Conservation (phyloP, 2,797 vertebrate genomes). For the Trachurus trachurus region DNA sequence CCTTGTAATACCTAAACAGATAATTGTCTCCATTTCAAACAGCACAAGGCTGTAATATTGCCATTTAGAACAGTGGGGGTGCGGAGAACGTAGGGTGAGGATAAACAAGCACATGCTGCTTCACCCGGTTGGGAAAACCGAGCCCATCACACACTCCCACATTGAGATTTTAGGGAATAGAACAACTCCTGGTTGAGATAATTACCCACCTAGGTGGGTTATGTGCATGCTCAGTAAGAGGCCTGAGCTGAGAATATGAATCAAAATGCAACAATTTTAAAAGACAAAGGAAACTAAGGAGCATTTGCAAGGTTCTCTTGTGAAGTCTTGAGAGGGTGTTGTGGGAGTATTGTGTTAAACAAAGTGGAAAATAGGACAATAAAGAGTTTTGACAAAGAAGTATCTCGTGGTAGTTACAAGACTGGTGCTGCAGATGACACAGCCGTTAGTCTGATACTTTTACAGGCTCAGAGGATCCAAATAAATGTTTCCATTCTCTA, state of each 20-base stretch:
- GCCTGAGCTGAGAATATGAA: slow-evolving; percentile 70
- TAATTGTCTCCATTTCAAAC: slow-evolving; percentile 87
- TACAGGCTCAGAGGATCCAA: slow-evolving; percentile 50
- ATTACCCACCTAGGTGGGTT: slow-evolving; percentile 83
- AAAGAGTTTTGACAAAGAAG: slow-evolving; percentile 60
- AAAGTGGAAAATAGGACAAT: slow-evolving; percentile 57
- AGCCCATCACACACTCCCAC: slow-evolving; percentile 81
- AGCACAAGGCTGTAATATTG: slow-evolving; percentile 81
- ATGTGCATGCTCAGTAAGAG: slow-evolving; percentile 77
- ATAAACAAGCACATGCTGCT: slow-evolving; percentile 82
- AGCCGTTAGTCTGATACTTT: slow-evolving; percentile 22
- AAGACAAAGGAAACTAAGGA: slow-evolving; percentile 67
- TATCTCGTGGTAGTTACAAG: neutral
- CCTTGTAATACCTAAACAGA: slow-evolving; percentile 86
- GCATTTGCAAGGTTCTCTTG: slow-evolving; percentile 57
- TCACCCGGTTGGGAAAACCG: slow-evolving; percentile 71
- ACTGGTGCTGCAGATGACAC: slow-evolving; percentile 26
- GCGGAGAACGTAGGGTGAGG: slow-evolving; percentile 74
- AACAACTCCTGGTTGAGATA: slow-evolving; percentile 82
- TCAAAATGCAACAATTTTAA: slow-evolving; percentile 78
- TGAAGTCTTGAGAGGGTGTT: slow-evolving; percentile 33
- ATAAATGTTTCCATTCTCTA: slow-evolving; percentile 62
- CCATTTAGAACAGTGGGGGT: slow-evolving; percentile 84
- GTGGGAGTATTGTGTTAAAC: slow-evolving; percentile 41
- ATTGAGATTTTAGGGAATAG: slow-evolving; percentile 78